Conservation (phyloP, 2,113 vertebrate genomes). For the Nannobrachium achirus region DNA sequence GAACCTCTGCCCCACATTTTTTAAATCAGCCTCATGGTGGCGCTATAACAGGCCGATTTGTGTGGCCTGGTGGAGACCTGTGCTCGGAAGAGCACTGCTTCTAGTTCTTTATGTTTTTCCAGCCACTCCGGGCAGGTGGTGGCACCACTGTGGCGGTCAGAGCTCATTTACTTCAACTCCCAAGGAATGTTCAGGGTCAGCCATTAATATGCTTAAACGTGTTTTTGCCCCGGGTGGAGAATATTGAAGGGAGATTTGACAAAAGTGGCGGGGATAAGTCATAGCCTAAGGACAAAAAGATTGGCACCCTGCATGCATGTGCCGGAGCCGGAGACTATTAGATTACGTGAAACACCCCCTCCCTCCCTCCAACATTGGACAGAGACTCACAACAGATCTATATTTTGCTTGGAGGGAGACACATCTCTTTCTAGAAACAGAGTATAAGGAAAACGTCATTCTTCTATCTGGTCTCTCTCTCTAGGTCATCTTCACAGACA, state of each 20-base stretch:
- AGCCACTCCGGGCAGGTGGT: constrained; percentile 1
- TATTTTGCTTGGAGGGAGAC: constrained; percentile 56
- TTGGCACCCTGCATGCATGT: constrained; percentile 44
- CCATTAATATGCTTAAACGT: constrained; percentile 69
- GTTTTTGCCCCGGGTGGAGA: constrained; percentile 56
- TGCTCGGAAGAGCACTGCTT: too few species aligned
- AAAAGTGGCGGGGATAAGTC: constrained; percentile 59
- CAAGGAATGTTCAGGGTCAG: constrained; percentile 63
- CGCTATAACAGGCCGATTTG: too few species aligned
- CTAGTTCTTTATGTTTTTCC: too few species aligned
- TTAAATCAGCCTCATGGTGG: too few species aligned
- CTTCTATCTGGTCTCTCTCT: too few species aligned
- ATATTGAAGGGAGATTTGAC: constrained; percentile 63
- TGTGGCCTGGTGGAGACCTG: too few species aligned
- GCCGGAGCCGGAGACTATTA: constrained; percentile 54
- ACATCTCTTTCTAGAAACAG: constrained; percentile 25
- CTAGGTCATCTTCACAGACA: too few species aligned
- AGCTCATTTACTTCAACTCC: constrained; percentile 47
- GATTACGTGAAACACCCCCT: constrained; percentile 55
- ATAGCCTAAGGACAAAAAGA: constrained; percentile 70
- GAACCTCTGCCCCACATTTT: too few species aligned
- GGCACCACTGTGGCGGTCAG: too few species aligned
- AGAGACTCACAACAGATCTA: constrained; percentile 56
- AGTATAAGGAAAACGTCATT: constrained; percentile 57
- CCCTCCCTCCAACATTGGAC: constrained; percentile 55